A percentile compares a stretch with the other conserved stretches of the same genome.
These are phyloP conservation scores for Drosophila melanosoma DNA, from an alignment of 2,888 invertebrate genomes.

Conservation along the genomic window DNA sequence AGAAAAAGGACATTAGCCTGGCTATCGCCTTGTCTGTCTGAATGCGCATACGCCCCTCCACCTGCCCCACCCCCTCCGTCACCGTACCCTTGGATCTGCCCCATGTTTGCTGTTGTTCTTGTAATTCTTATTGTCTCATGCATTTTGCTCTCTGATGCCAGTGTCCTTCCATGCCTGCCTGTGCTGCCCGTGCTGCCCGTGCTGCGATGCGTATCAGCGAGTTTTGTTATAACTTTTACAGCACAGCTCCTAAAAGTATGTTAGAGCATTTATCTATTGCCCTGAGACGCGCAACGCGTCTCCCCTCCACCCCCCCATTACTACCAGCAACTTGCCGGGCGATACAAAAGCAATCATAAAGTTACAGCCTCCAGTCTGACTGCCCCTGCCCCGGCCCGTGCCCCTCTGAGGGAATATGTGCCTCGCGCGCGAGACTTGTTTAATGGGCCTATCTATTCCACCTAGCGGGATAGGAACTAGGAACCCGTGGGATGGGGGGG, in stretches of 20 bases:
- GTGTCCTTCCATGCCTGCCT: slow-evolving; percentile 2
- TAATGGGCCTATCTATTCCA: slow-evolving; percentile 58
- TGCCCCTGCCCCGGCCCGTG: background rate
- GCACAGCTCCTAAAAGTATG: slow-evolving; percentile 56
- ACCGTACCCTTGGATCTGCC: background rate
- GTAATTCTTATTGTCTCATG: slow-evolving; percentile 54
- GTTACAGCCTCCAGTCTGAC: slow-evolving; percentile 48
- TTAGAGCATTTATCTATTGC: slow-evolving; percentile 62
- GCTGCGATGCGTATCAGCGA: slow-evolving; percentile 59
- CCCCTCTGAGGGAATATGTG: slow-evolving; percentile 3
- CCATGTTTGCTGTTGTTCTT: slow-evolving; percentile 33
- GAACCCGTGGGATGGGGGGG: background rate
- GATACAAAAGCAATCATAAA: slow-evolving; percentile 71
- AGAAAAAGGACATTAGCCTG: slow-evolving; percentile 62
- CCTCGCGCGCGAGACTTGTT: slow-evolving; percentile 24
- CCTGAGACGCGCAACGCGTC: slow-evolving; percentile 39
- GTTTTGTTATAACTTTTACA: slow-evolving; percentile 59
- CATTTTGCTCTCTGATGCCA: slow-evolving; percentile 40
- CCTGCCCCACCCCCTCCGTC: background rate
- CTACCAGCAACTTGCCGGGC: slow-evolving; percentile 9
- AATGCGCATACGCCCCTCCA: slow-evolving; percentile 1
- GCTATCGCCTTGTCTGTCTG: slow-evolving; percentile 47
- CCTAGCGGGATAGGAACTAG: slow-evolving; percentile 11
- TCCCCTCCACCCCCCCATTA: background rate
- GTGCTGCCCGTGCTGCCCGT: background rate